phyloP scores from a whole-genome alignment of 2,113 vertebrate genomes.

The Festucalex cinctus region DNA sequence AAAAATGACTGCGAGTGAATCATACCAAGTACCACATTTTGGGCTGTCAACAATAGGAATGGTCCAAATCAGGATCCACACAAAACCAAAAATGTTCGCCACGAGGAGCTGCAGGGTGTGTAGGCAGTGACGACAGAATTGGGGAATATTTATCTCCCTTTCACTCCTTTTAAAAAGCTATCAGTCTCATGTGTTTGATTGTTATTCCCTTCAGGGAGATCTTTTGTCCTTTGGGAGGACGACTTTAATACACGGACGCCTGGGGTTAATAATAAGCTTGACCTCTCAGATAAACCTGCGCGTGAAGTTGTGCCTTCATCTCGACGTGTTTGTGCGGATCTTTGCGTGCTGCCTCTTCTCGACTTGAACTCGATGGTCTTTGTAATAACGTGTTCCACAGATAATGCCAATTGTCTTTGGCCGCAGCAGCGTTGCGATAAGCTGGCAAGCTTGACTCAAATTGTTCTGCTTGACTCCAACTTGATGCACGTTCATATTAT shows the following conservation, averaged over 20 bases:
- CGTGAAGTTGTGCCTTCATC: constrained; percentile 29
- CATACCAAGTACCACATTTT: too few species aligned
- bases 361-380: constrained; percentile 37
- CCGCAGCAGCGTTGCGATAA: constrained; percentile 42
- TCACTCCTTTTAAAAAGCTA: constrained; percentile 45
- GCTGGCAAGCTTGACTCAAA: constrained; percentile 50
- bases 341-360: constrained; percentile 14
- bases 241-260: constrained; percentile 49
- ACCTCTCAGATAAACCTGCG: constrained; percentile 62
- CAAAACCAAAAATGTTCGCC: constrained; percentile 53
- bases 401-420: constrained; percentile 64
- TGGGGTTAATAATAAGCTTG: constrained; percentile 69
- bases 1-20: too few species aligned
- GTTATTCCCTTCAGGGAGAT: constrained; percentile 55
- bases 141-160: constrained; percentile 58
- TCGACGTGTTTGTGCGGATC: constrained; percentile 9
- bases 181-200: constrained; percentile 40
- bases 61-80: constrained; percentile 57
- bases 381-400: constrained; percentile 58
- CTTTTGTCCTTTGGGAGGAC: constrained; percentile 53
- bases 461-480: constrained; percentile 44
- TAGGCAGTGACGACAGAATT: constrained; percentile 16
- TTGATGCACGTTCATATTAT: constrained; percentile 38
- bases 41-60: constrained; percentile 49
- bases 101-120: constrained; percentile 42